A percentile compares a stretch with the other conserved stretches of the same genome.
These are phyloP conservation scores for Oxystoma pomonae DNA, from an alignment of 2,888 invertebrate genomes.

Conservation along the genomic window DNA sequence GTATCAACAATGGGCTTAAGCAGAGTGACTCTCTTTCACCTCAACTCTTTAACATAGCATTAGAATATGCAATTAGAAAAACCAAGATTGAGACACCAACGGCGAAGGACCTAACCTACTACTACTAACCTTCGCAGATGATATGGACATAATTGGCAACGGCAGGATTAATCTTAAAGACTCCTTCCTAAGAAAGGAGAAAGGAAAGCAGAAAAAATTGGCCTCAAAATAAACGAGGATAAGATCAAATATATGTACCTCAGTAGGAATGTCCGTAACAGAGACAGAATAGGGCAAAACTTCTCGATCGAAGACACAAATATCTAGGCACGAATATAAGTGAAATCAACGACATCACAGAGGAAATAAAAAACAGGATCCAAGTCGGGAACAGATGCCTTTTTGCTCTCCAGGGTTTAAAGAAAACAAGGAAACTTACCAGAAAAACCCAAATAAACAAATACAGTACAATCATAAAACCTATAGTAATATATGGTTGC, in stretches of 20 bases:
- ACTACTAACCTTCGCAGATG: too few relatives aligned
- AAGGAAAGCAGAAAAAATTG: neutral
- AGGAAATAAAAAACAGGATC: constrained; percentile 1
- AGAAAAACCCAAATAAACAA: neutral
- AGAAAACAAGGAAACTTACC: constrained; percentile 3
- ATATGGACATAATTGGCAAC: too few relatives aligned
- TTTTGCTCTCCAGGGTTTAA: constrained; percentile 4
- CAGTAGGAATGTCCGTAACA: neutral
- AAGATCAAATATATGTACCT: neutral
- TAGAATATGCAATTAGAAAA: too few relatives aligned
- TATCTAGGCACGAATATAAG: neutral
- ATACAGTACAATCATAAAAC: neutral
- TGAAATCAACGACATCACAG: neutral
- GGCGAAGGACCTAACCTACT: too few relatives aligned
- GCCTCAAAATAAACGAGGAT: neutral
- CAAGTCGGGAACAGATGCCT: constrained; percentile 5
- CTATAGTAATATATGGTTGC: neutral
- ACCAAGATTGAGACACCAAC: too few relatives aligned
- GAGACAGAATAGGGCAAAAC: constrained; percentile 3
- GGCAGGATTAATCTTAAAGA: too few relatives aligned
- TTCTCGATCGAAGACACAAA: neutral
- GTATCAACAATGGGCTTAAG: too few relatives aligned
- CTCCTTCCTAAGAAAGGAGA: too few relatives aligned
- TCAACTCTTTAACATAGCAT: too few relatives aligned
- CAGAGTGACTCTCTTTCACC: too few relatives aligned